A percentile compares a stretch with the other conserved stretches of the same genome.
Conservation (phyloP, 2,888 invertebrate genomes). For the Elmis aenea region DNA sequence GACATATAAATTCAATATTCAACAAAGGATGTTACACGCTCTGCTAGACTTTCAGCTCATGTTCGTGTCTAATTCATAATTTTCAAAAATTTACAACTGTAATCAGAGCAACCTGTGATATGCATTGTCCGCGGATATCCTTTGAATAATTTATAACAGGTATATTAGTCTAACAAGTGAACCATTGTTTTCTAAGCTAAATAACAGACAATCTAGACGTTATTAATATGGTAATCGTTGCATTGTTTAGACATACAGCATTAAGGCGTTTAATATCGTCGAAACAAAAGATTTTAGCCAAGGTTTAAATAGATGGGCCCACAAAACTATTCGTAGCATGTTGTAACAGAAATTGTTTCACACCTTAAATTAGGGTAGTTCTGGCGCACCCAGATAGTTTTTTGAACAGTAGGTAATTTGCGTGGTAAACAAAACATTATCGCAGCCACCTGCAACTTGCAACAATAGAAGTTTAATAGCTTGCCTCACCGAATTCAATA, state of each 20-base stretch:
- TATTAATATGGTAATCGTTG: slow-evolving; percentile 28
- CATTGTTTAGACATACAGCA: slow-evolving; percentile 23
- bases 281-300: slow-evolving; percentile 16
- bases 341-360: slow-evolving; percentile 16
- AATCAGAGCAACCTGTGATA: too few relatives aligned
- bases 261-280: slow-evolving; percentile 25
- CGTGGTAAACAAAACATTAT: too few relatives aligned
- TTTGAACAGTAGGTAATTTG: too few relatives aligned
- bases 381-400: slow-evolving; percentile 12
- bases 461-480: too few relatives aligned
- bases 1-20: too few relatives aligned
- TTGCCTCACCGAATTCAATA: too few relatives aligned
- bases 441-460: too few relatives aligned
- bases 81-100: too few relatives aligned
- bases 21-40: too few relatives aligned
- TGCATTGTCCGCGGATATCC: too few relatives aligned
- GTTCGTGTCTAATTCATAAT: too few relatives aligned
- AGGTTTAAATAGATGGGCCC: slow-evolving; percentile 13
- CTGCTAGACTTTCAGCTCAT: too few relatives aligned
- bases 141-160: slow-evolving; percentile 21
- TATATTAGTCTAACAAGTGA: slow-evolving; percentile 20
- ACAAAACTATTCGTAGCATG: slow-evolving; percentile 7
- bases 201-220: slow-evolving; percentile 23
- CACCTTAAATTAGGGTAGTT: slow-evolving; percentile 16
- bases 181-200: slow-evolving; percentile 22